Evolutionary conservation across 2,888 invertebrate genomes (phyloP).

Genomic region (Trichopria drosophilae): DNA sequence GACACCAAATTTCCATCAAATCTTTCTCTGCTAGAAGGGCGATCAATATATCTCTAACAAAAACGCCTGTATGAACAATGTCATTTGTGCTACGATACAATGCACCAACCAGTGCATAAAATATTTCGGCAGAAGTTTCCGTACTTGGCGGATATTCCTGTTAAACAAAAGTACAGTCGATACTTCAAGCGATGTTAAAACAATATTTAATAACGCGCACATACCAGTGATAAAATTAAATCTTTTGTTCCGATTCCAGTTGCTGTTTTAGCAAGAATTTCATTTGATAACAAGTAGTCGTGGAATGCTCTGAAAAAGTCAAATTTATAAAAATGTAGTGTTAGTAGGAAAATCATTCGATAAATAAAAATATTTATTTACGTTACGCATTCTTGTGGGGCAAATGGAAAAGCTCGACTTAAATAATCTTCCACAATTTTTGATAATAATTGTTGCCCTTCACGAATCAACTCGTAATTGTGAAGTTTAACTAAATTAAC

Average conservation of each 20-base stretch:
- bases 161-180: too few species aligned
- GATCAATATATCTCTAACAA: constrained; percentile 86
- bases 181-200: constrained; percentile 3
- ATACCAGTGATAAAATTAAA: constrained; percentile 76
- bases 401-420: constrained; percentile 69
- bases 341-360: not conserved
- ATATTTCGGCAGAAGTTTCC: constrained; percentile 70
- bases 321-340: constrained; percentile 7
- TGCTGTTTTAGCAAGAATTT: constrained; percentile 73
- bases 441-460: constrained; percentile 70
- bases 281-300: constrained; percentile 68
- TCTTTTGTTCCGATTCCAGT: constrained; percentile 80
- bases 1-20: constrained; percentile 80
- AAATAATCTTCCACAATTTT: constrained; percentile 71
- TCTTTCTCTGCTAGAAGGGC: constrained; percentile 83
- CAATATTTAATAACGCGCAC: constrained; percentile 46
- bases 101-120: constrained; percentile 82
- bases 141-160: constrained; percentile 75
- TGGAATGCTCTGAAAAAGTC: constrained; percentile 61
- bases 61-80: constrained; percentile 68
- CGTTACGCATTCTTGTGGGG: constrained; percentile 76
- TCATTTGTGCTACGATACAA: constrained; percentile 71
- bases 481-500: constrained; percentile 64
- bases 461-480: constrained; percentile 70
- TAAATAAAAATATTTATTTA: constrained; percentile 44